phyloP scores from a whole-genome alignment of 2,113 vertebrate species.

The Ciconia boyciana region DNA sequence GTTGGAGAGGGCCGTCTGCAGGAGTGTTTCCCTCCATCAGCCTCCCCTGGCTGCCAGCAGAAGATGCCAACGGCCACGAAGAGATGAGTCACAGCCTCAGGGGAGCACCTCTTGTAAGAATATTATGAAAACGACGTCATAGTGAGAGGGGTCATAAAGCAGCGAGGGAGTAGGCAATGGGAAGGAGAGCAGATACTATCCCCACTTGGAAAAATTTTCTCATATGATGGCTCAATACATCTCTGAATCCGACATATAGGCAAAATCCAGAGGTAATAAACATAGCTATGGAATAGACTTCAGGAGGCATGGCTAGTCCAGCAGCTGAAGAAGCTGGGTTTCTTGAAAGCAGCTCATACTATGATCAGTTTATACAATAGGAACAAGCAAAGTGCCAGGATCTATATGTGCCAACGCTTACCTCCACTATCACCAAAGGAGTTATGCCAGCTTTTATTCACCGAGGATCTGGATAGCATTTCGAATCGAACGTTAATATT shows the following conservation, averaged over 20 bases:
- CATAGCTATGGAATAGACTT: background rate
- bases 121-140: background rate
- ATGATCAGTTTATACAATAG: background rate
- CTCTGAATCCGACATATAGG: background rate
- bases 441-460: background rate
- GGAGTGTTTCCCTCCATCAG: background rate
- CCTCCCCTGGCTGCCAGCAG: background rate
- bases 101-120: background rate
- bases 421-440: background rate
- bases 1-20: background rate
- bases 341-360: background rate
- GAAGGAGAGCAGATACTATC: background rate
- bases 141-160: background rate
- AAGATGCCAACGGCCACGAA: background rate
- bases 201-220: fast-evolving
- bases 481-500: background rate
- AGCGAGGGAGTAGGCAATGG: background rate
- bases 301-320: background rate
- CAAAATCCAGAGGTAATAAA: background rate
- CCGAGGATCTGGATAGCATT: background rate
- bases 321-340: background rate
- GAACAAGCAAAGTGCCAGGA: background rate
- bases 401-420: background rate
- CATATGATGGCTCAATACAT: background rate
- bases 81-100: background rate